phyloP scores from a whole-genome alignment of 2,888 invertebrate species.

The Spialia ferax region DNA sequence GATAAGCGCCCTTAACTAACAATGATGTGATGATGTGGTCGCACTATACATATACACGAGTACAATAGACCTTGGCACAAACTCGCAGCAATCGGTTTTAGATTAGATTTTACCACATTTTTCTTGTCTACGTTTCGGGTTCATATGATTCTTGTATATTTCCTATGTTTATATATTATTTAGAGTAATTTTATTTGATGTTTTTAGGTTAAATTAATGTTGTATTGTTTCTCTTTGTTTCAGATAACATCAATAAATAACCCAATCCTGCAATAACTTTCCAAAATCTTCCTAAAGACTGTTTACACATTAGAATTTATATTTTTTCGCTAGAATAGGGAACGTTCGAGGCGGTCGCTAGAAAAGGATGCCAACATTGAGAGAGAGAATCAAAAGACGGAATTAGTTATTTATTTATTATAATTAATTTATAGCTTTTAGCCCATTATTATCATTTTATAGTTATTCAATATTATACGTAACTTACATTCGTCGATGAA shows the following conservation, averaged over 20 bases:
- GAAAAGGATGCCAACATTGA: constrained; percentile 72
- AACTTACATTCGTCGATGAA: constrained; percentile 42
- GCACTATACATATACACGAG: constrained; percentile 27
- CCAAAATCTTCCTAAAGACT: constrained; percentile 84
- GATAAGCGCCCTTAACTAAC: constrained; percentile 36
- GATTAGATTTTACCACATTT: constrained; percentile 1
- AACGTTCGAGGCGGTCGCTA: constrained; percentile 57
- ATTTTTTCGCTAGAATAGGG: constrained; percentile 65
- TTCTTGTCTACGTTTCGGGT: not conserved
- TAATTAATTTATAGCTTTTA: constrained; percentile 64
- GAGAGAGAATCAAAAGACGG: constrained; percentile 86
- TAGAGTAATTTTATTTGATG: not conserved
- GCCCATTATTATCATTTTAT: constrained; percentile 61
- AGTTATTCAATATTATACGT: constrained; percentile 49
- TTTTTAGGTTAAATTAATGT: too few relatives aligned
- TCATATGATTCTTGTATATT: not conserved
- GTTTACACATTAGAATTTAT: constrained; percentile 69
- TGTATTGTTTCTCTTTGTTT: too few relatives aligned
- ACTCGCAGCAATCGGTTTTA: constrained; percentile 16
- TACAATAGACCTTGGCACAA: constrained; percentile 29
- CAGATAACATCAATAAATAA: constrained; percentile 76
- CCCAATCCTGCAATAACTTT: constrained; percentile 73
- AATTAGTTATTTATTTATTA: constrained; percentile 79
- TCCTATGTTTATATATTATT: not conserved
- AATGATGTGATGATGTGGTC: constrained; percentile 33